Evolutionary conservation across 1,140 invertebrate species (phyloP).

Genomic region (Euwallacea fornicatus): DNA sequence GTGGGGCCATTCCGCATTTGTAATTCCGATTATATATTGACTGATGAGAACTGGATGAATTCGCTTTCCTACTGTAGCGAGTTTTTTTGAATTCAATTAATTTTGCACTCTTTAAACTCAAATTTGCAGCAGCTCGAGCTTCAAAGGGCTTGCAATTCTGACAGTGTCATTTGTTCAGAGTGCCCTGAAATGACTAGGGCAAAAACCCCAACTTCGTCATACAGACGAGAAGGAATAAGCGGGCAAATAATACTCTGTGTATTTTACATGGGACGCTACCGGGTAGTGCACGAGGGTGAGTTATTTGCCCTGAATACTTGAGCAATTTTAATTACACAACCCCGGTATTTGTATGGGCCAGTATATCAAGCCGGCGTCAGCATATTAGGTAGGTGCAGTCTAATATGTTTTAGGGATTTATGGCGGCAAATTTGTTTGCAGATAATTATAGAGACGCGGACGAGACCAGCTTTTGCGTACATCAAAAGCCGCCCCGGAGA

Average conservation of each 20-base stretch:
- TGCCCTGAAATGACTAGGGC: too few species aligned
- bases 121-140: too few species aligned
- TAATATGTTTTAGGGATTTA: conserved; percentile 34
- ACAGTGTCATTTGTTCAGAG: too few species aligned
- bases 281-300: conserved; percentile 2
- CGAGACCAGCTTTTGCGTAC: neutral
- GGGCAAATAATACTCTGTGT: too few species aligned
- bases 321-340: conserved; percentile 32
- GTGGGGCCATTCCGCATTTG: conserved; percentile 10
- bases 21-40: conserved; percentile 4
- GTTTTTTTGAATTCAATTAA: too few species aligned
- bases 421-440: conserved; percentile 28
- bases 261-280: too few species aligned
- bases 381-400: conserved; percentile 34
- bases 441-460: conserved; percentile 24
- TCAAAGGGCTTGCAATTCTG: too few species aligned
- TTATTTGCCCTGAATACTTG: conserved; percentile 30
- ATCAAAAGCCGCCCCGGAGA: neutral
- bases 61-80: too few species aligned
- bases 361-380: conserved; percentile 29
- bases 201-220: too few species aligned
- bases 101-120: too few species aligned
- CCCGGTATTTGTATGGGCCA: conserved; percentile 30
- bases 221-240: too few species aligned
- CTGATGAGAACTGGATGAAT: too few species aligned